Evolutionary conservation across 2,113 vertebrate species (phyloP).

Genomic region (Falco punctatus): DNA sequence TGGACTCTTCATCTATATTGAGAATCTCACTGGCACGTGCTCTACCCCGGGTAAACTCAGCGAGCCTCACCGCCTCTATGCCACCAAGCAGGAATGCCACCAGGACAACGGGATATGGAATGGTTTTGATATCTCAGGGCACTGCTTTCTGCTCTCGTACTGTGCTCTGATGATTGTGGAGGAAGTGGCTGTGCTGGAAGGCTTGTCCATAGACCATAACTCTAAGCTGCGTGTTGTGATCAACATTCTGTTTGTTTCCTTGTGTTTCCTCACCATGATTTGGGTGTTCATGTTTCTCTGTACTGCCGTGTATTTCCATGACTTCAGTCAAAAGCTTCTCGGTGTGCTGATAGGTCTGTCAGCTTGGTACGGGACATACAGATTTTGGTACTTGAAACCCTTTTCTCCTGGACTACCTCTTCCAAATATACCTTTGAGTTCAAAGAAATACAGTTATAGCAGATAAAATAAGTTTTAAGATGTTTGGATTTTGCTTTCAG

Average conservation of each 20-base stretch:
- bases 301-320: constrained; percentile 93
- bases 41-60: constrained; percentile 25
- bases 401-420: constrained; percentile 90
- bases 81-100: constrained; percentile 80
- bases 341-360: constrained; percentile 84
- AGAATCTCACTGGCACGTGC: constrained; percentile 86
- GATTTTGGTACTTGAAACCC: constrained; percentile 85
- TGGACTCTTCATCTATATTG: constrained; percentile 81
- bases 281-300: constrained; percentile 95
- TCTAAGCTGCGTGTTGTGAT: constrained; percentile 62
- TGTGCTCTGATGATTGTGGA: constrained; percentile 90
- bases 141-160: constrained; percentile 92
- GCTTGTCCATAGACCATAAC: constrained; percentile 58
- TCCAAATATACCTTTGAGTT: constrained; percentile 66
- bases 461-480: constrained; percentile 49
- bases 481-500: background rate
- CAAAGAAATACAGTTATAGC: constrained; percentile 70
- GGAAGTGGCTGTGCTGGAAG: constrained; percentile 83
- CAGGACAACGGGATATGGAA: constrained; percentile 81
- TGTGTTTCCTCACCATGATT: constrained; percentile 80
- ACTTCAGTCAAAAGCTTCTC: constrained; percentile 83
- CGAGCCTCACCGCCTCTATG: constrained; percentile 14
- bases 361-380: constrained; percentile 88
- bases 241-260: constrained; percentile 79
- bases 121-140: constrained; percentile 93